Base-by-base conservation (phyloP, 1,140 invertebrate species). In the Samia ricini region DNA sequence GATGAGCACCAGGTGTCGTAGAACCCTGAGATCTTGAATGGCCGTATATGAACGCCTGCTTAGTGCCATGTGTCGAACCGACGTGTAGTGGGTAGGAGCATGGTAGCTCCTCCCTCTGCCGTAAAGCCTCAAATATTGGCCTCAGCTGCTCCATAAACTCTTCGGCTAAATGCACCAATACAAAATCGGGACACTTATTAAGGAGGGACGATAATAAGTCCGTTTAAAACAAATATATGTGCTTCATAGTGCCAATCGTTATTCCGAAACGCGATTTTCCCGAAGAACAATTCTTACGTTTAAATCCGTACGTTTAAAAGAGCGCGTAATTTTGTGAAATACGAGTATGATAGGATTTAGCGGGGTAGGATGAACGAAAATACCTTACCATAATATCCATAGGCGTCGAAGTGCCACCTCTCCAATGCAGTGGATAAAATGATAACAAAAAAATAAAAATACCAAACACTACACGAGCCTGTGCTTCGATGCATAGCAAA, bases 131-230 rank as follows among this genome's bases (percentile, higher is more conserved):
- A 94, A 97, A 97, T 92, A 97, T 97, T 82, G 96, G 96, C 95
- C 95, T 96, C 94, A 97, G 93, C 92, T 97, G 95, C 92, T 93
- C 95, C 94, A 97, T 94, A 93, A 97, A 96, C 93, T 97, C 96
- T 92, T 97, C 95, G 91, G 96, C 96, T 97, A 94, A 79, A 91
- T 81, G 90, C 89, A 91, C 73, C 77, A 88, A 90, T 88, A 79
- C 74, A 88, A 88, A 88, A 87, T 73, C 84, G 81, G 79, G 77
- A 78, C 76, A 74, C 77, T 80, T 69, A 88, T 88, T 88, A 90
- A 74, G 80, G 80, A 77, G 68, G 68, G 63, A 73, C 72, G 61
- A 75, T 74, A 67, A 67, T 61, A 77, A 50, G 68, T 67, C 74
- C 74, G 63, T 79, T 66, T 71, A 59, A 67, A 81, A 82, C 36